Percentiles rank a stretch among this genome's conserved stretches.
phyloP scores from a whole-genome alignment of 2,797 vertebrate genomes.

The Sylvia borin region DNA sequence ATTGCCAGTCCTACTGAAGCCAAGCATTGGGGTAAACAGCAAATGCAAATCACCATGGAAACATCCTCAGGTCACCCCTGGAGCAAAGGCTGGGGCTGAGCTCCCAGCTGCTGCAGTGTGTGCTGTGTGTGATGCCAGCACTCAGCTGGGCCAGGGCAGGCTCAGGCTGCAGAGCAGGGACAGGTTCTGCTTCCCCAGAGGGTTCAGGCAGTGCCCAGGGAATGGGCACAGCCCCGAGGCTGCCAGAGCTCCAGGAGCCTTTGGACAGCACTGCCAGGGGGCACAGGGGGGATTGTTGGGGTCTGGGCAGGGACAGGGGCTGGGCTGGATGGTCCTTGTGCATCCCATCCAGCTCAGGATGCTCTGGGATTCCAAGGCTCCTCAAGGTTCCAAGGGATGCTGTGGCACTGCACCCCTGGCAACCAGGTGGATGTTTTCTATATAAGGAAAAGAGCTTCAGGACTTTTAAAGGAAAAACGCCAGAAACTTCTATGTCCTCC shows the following conservation, averaged over 20 bases:
- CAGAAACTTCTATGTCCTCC: too few species aligned
- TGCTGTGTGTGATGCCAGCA: not conserved
- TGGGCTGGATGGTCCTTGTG: too few species aligned
- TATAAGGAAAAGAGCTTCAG: too few species aligned
- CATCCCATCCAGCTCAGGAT: not conserved
- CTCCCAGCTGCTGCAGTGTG: not conserved
- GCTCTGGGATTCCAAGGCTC: not conserved
- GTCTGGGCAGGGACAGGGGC: not conserved
- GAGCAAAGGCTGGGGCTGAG: not conserved
- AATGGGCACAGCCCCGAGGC: not conserved
- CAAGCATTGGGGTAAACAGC: not conserved
- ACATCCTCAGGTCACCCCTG: not conserved
- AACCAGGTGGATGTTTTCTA: too few species aligned
- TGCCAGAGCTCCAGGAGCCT: not conserved
- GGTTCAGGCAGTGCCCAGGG: not conserved
- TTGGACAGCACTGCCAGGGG: not conserved
- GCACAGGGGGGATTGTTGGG: fast-evolving
- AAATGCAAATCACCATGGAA: not conserved
- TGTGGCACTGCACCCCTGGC: too few species aligned
- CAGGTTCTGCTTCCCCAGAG: not conserved
- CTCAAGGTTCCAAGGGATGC: not conserved
- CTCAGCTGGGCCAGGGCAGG: not conserved
- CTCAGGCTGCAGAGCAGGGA: fast-evolving
- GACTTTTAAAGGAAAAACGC: too few species aligned
- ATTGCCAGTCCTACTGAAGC: not conserved